A percentile compares a stretch with the other conserved stretches of the same genome.
These are phyloP conservation scores for Aythya baeri DNA, from an alignment of 2,113 vertebrate genomes.

Conservation along the genomic window DNA sequence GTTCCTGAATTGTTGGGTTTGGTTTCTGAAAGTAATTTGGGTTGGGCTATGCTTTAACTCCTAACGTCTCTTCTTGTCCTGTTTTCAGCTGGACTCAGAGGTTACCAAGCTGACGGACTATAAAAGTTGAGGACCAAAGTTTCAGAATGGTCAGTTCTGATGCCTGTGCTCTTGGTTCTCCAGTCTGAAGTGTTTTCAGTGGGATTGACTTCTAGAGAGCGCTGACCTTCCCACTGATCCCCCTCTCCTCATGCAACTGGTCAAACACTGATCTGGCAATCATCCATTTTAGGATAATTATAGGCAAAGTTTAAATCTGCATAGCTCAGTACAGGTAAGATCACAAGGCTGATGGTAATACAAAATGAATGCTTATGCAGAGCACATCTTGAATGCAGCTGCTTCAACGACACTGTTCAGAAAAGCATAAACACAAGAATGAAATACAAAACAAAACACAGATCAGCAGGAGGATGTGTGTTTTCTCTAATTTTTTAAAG, in stretches of 20 bases:
- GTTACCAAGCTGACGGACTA: background rate
- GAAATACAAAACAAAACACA: background rate
- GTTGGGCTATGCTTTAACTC: background rate
- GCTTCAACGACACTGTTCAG: background rate
- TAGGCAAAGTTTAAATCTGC: background rate
- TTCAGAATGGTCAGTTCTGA: background rate
- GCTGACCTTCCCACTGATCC: background rate
- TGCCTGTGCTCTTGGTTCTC: background rate
- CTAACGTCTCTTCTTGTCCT: background rate
- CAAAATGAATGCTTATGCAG: background rate
- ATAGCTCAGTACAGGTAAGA: background rate
- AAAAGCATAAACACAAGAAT: background rate
- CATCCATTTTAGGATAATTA: background rate
- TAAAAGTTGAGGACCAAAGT: rapidly evolving
- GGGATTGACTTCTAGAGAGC: background rate
- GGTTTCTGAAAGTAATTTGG: background rate
- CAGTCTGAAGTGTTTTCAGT: background rate
- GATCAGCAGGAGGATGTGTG: background rate
- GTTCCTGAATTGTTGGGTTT: background rate
- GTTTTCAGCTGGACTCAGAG: background rate
- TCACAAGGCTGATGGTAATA: background rate
- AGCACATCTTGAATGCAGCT: background rate
- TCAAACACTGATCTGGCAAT: background rate
- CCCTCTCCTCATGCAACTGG: background rate
- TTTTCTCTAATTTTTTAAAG: background rate